Percentiles rank a stretch among this genome's conserved stretches.
Conservation (phyloP, 2,797 vertebrate species). For the Schizothorax lantsangensis region DNA sequence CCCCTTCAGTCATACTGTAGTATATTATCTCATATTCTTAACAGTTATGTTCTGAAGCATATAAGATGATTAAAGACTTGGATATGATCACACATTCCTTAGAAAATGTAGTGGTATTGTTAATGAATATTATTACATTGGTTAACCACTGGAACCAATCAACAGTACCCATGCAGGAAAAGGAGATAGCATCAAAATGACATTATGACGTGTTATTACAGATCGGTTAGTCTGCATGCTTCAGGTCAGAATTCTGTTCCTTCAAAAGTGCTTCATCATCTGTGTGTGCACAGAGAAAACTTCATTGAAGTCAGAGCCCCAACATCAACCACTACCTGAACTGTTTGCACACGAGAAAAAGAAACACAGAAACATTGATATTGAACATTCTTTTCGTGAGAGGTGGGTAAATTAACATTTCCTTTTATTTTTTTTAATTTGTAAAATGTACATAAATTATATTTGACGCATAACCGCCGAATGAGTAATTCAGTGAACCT, state of each 20-base stretch:
- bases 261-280: constrained; percentile 29
- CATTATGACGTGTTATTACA: constrained; percentile 35
- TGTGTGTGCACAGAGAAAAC: constrained; percentile 28
- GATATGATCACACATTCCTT: constrained; percentile 9
- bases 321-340: constrained; percentile 5
- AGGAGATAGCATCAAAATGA: constrained; percentile 35
- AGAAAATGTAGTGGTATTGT: constrained; percentile 28
- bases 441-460: constrained; percentile 86
- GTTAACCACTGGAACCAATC: constrained; percentile 30
- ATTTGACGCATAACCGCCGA: constrained; percentile 79
- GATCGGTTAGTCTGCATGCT: constrained; percentile 20
- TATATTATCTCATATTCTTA: background rate
- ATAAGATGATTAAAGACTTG: constrained; percentile 6
- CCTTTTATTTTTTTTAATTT: constrained; percentile 78
- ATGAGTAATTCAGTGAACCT: constrained; percentile 75
- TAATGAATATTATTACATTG: constrained; percentile 27
- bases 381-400: constrained; percentile 73
- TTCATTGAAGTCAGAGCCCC: constrained; percentile 40
- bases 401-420: constrained; percentile 76
- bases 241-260: constrained; percentile 8
- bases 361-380: constrained; percentile 65
- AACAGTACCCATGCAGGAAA: constrained; percentile 38
- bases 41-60: background rate
- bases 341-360: constrained; percentile 65
- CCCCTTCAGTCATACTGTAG: background rate